A percentile compares a stretch with the other conserved stretches of the same genome.
Evolutionary conservation across 1,140 invertebrate species (phyloP).

Genomic region (Pomacea maculata): DNA sequence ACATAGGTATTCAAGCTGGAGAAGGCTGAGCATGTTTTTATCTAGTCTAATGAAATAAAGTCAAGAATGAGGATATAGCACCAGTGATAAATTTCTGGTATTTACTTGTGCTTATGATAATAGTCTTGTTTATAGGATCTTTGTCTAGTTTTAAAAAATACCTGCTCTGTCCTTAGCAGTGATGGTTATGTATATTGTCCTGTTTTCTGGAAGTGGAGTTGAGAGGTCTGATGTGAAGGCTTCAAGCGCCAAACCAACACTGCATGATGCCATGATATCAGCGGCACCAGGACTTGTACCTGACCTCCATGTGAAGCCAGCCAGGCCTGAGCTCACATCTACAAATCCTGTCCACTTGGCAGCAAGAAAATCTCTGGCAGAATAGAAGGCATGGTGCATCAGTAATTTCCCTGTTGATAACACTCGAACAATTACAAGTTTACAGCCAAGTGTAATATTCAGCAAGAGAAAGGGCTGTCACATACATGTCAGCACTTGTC

Average conservation of each 20-base stretch:
- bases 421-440: too few relatives aligned
- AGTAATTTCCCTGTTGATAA: too few relatives aligned
- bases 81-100: too few relatives aligned
- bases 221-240: slow-evolving; percentile 14
- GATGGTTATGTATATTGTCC: slow-evolving; percentile 39
- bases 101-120: too few relatives aligned
- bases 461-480: too few relatives aligned
- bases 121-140: too few relatives aligned
- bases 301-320: slow-evolving; percentile 37
- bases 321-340: slow-evolving; percentile 38
- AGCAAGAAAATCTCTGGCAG: slow-evolving; percentile 31
- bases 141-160: neutral
- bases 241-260: slow-evolving; percentile 5
- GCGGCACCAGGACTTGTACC: slow-evolving; percentile 34
- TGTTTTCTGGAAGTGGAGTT: slow-evolving; percentile 25
- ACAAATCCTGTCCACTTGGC: slow-evolving; percentile 42
- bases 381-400: neutral
- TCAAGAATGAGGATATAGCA: too few relatives aligned
- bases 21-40: too few relatives aligned
- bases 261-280: slow-evolving; percentile 32
- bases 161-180: slow-evolving; percentile 42
- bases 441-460: too few relatives aligned
- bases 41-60: too few relatives aligned
- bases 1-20: too few relatives aligned
- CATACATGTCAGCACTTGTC: too few relatives aligned